Evolutionary conservation across 2,113 vertebrate species (phyloP).

Genomic region (Eonycteris spelaea): DNA sequence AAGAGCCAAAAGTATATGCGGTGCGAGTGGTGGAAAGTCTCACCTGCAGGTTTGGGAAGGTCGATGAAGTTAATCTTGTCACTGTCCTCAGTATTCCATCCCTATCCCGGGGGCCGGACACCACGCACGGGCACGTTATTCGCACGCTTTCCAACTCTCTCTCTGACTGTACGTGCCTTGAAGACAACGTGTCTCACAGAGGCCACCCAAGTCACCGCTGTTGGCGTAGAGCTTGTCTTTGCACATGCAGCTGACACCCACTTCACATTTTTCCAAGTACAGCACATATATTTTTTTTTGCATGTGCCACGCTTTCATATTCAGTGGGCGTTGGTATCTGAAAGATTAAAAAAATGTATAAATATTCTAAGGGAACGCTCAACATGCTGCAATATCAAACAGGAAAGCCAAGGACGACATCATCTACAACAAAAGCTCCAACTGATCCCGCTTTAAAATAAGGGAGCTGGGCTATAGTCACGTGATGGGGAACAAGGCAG

Average conservation of each 20-base stretch:
- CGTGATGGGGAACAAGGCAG: background rate
- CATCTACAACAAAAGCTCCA: background rate
- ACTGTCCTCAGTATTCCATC: background rate
- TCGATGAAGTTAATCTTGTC: background rate
- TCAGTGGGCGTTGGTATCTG: background rate
- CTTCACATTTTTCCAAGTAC: background rate
- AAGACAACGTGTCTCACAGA: background rate
- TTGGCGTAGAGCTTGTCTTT: background rate
- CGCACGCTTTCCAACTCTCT: too few species aligned
- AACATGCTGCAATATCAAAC: background rate
- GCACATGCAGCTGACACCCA: background rate
- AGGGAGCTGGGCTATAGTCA: background rate
- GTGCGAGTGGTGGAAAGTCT: background rate
- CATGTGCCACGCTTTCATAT: background rate
- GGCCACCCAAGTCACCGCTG: background rate
- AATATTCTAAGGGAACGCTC: background rate
- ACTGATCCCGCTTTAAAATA: background rate
- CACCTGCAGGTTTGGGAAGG: background rate
- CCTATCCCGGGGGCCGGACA: background rate
- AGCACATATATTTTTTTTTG: background rate
- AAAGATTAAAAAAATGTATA: background rate
- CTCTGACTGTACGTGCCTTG: background rate
- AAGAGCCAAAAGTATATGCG: background rate
- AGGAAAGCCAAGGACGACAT: background rate
- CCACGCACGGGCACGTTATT: background rate